Percentiles rank a stretch among this genome's conserved stretches.
Evolutionary conservation across 2,113 vertebrate species (phyloP).

Genomic region (Myrmecophaga tridactyla): DNA sequence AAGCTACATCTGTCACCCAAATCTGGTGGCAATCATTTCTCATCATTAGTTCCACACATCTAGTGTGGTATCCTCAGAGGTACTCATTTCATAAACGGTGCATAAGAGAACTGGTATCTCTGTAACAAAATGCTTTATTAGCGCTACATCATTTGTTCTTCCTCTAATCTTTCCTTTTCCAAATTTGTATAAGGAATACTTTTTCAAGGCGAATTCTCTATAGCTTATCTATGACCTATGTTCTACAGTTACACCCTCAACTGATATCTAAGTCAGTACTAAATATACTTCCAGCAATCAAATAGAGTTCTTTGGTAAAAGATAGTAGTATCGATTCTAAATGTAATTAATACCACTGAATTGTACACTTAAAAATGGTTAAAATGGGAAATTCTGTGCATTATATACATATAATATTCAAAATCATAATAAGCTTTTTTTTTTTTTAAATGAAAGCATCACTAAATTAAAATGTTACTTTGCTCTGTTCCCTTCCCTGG

Average conservation of each 20-base stretch:
- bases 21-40: conserved; percentile 67
- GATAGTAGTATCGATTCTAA: background rate
- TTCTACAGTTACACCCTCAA: background rate
- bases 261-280: background rate
- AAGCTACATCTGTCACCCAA: conserved; percentile 74
- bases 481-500: background rate
- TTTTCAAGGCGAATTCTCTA: background rate
- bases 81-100: background rate
- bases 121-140: conserved; percentile 6
- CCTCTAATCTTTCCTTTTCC: background rate
- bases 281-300: background rate
- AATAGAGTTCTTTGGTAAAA: background rate
- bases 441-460: background rate
- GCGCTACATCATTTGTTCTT: background rate
- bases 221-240: background rate
- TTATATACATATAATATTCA: too few relatives aligned
- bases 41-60: background rate
- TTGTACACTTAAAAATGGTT: too few relatives aligned
- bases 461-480: conserved; percentile 8
- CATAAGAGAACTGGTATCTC: background rate
- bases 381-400: too few relatives aligned
- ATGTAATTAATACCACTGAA: too few relatives aligned
- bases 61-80: background rate
- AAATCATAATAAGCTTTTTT: too few relatives aligned
- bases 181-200: background rate